These are phyloP conservation scores for Petroica traversi DNA, from an alignment of 2,113 vertebrate genomes.

Conservation along the genomic window DNA sequence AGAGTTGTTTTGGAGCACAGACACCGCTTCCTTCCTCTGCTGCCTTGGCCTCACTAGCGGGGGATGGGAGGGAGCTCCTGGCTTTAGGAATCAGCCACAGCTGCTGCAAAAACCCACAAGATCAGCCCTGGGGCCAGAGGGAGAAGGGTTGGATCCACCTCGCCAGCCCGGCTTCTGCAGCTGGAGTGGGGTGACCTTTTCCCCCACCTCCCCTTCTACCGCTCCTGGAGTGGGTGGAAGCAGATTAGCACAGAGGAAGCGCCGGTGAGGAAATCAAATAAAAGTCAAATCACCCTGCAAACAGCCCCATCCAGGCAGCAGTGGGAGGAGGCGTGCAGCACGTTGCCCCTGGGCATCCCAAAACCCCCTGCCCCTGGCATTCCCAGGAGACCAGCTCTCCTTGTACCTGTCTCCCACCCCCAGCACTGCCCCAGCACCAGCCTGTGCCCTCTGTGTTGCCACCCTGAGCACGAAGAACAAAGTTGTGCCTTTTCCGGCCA, in stretches of 20 bases:
- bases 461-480: not conserved
- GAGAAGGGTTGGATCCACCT: not conserved
- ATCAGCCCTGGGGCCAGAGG: not conserved
- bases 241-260: conserved; percentile 9
- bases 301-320: accelerated
- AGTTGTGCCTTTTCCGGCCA: not conserved
- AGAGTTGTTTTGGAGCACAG: not conserved
- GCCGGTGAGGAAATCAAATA: not conserved
- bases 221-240: accelerated
- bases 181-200: accelerated
- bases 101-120: not conserved
- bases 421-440: not conserved
- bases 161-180: not conserved
- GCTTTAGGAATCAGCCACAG: not conserved
- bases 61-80: not conserved
- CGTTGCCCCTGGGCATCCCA: not conserved
- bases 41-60: accelerated
- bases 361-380: not conserved
- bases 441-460: not conserved
- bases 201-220: not conserved
- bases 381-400: not conserved
- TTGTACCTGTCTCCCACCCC: not conserved
- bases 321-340: accelerated
- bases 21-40: not conserved
- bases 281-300: not conserved